Conservation (phyloP, 2,888 invertebrate species). For the Brachypalpus laphriformis region DNA sequence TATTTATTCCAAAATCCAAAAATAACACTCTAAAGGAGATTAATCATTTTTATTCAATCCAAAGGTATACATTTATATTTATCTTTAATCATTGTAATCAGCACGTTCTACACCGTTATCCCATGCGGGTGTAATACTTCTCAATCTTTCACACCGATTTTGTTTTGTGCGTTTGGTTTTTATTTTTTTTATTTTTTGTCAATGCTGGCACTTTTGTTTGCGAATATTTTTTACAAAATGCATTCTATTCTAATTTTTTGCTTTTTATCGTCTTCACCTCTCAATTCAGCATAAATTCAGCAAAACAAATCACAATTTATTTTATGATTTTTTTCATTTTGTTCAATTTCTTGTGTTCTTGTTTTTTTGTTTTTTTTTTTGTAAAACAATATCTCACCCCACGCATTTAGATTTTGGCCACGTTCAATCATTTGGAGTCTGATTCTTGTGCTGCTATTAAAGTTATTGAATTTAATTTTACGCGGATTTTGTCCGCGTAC, state of each 20-base stretch:
- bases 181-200: constrained; percentile 15
- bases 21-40: constrained; percentile 28
- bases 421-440: constrained; percentile 76
- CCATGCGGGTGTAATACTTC: constrained; percentile 32
- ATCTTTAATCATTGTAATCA: constrained; percentile 44
- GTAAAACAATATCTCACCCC: constrained; percentile 15
- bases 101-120: constrained; percentile 45
- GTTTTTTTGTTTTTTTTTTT: constrained; percentile 21
- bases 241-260: background rate
- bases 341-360: constrained; percentile 18
- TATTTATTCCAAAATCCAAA: constrained; percentile 20
- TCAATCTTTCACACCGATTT: constrained; percentile 23
- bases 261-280: constrained; percentile 62
- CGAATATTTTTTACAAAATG: constrained; percentile 35
- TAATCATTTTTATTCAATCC: constrained; percentile 16
- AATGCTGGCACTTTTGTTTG: constrained; percentile 33
- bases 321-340: constrained; percentile 42
- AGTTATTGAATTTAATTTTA: constrained; percentile 74
- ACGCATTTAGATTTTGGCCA: constrained; percentile 76
- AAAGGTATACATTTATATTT: background rate
- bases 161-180: constrained; percentile 29
- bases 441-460: constrained; percentile 75
- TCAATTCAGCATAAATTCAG: constrained; percentile 63
- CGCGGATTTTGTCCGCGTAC: constrained; percentile 63
- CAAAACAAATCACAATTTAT: constrained; percentile 19